Evolutionary conservation across 2,113 vertebrate genomes (phyloP).

Genomic region (Fulica atra): DNA sequence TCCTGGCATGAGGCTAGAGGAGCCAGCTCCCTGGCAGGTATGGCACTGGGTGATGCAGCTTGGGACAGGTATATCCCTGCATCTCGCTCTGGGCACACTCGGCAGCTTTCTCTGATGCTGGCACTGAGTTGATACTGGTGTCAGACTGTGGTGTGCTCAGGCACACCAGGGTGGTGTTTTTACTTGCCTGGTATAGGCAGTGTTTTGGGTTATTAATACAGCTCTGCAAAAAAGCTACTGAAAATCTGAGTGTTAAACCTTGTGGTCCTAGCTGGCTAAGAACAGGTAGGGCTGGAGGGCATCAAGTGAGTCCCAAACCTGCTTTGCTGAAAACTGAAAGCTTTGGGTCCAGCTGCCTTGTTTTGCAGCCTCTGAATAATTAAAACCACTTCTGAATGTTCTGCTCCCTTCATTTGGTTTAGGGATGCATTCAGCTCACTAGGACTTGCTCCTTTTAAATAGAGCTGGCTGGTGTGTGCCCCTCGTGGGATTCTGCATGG

Average conservation of each 20-base stretch:
- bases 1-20: background rate
- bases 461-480: background rate
- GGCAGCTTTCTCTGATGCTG: background rate
- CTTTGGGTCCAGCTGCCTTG: slow-evolving; percentile 11
- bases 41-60: fast-evolving
- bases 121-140: fast-evolving
- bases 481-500: background rate
- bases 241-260: background rate
- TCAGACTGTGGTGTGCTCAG: fast-evolving
- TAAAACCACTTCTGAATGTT: slow-evolving; percentile 39
- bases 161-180: fast-evolving
- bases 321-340: background rate
- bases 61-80: background rate
- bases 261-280: background rate
- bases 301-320: background rate
- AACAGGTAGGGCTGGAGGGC: background rate
- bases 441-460: slow-evolving; percentile 15
- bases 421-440: slow-evolving; percentile 10
- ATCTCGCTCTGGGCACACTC: fast-evolving
- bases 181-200: background rate
- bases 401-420: background rate
- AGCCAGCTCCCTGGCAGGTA: background rate
- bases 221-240: background rate
- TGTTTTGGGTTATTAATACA: background rate
- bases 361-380: slow-evolving; percentile 48